Base-by-base conservation (phyloP, 1,140 invertebrate genomes). In the Bombus pascuorum region DNA sequence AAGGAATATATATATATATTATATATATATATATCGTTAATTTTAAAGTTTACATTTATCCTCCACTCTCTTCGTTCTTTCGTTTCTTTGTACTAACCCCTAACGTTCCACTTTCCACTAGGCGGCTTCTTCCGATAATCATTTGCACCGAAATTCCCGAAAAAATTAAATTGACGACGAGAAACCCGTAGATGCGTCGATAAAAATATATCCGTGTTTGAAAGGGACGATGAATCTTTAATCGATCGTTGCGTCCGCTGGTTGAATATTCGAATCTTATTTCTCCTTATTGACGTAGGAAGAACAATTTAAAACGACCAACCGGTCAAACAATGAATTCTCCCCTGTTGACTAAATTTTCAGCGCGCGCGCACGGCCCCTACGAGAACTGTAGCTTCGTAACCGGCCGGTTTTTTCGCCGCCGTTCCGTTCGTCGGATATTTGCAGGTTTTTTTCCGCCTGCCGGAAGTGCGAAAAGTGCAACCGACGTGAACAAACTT, bases 401-500 rank as follows among this genome's bases (percentile, higher is more conserved):
- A 73, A 81, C 53, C 22, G 22, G 18, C 37, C 22, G 70, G 59
- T 34, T 73, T 73, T 81, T 59, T 18, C 66, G 22, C 73, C 73
- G 10, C 9, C 25, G 15, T n/a, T 32, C 3, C 5, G 18, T 73
- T 73, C 80, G 37, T 81, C 70, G 53, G 47, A 72, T 81, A 81
- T 82, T 75, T 73, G 53, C 71, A 18, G 53, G 59, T 62, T 82
- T 74, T 83, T 39, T 4, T 37, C 4, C 32, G 18, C 18, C 3
- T 15, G 57, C 65, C 44, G 47, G 34, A 76, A 44, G 72, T 53
- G 72, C 9, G 32, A n/a, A 62, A 81, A 81, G 47, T 44, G 53
- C 37, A 59, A 65, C 59, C 42, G 37, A 68, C 81, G 59, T 42
- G 59, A 76, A 76, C 81, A 77, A 77, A 83, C 62, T 68, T 83